phyloP scores from a whole-genome alignment of 2,888 invertebrate genomes.

The Gasteruption jaculator region DNA sequence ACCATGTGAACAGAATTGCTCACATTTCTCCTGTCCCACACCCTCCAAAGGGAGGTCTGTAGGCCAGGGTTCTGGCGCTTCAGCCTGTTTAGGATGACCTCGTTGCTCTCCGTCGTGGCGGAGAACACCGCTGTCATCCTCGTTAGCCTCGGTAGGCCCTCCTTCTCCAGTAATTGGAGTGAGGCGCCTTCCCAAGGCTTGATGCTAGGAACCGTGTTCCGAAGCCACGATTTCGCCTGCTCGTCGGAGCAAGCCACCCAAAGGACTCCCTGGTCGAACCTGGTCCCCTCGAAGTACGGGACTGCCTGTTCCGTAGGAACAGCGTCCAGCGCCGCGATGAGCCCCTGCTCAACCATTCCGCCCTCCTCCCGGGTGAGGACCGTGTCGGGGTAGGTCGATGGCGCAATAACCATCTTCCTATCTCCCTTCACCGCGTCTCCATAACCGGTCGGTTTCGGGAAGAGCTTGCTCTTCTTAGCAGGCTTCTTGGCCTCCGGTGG shows the following conservation, averaged over 20 bases:
- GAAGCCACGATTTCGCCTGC: conserved; percentile 1
- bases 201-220: background rate
- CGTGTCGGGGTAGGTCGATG: conserved; percentile 1
- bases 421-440: background rate
- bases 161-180: conserved; percentile 5
- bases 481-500: background rate
- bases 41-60: conserved; percentile 18
- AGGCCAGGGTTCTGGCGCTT: conserved; percentile 20
- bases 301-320: background rate
- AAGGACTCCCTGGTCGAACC: conserved; percentile 6
- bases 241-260: conserved; percentile 14
- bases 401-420: background rate
- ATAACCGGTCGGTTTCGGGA: background rate
- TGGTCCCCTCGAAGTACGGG: conserved; percentile 12
- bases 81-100: conserved; percentile 15
- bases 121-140: conserved; percentile 7
- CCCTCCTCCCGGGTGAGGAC: background rate
- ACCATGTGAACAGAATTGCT: conserved; percentile 15
- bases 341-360: conserved; percentile 6
- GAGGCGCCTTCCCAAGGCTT: background rate
- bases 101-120: background rate
- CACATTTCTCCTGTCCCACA: conserved; percentile 18
- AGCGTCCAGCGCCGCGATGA: conserved; percentile 9
- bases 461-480: conserved; percentile 1
- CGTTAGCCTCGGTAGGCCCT: conserved; percentile 1